Conservation (phyloP, 2,888 invertebrate species). For the Lordiphosa fenestrarum region DNA sequence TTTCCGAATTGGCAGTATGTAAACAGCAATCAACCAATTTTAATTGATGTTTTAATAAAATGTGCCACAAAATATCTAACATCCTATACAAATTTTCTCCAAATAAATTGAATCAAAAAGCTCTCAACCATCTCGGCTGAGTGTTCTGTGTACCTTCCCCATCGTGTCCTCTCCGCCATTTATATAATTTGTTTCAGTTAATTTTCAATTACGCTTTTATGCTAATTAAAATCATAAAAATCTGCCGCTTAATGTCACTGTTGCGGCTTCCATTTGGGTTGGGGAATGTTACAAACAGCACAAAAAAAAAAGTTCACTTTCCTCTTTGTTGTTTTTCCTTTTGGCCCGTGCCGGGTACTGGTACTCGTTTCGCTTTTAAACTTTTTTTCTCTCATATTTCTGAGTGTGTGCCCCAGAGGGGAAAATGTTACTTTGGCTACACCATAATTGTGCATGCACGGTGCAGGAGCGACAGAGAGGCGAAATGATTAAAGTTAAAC, state of each 20-base stretch:
- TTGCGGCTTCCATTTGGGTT: slow-evolving; percentile 23
- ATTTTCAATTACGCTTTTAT: slow-evolving; percentile 71
- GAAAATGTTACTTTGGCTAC: slow-evolving; percentile 31
- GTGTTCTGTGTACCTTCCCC: background rate
- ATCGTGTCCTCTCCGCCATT: slow-evolving; percentile 6
- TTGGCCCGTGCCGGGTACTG: slow-evolving; percentile 14
- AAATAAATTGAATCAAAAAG: slow-evolving; percentile 13
- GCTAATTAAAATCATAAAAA: slow-evolving; percentile 66
- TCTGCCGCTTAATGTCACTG: slow-evolving; percentile 38
- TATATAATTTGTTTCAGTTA: slow-evolving; percentile 48
- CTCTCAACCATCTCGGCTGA: no score
- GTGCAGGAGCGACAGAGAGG: background rate
- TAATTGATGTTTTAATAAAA: no score
- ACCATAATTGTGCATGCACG: slow-evolving; percentile 25
- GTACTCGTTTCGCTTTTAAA: slow-evolving; percentile 35
- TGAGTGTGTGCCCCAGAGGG: slow-evolving; percentile 26
- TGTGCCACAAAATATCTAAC: background rate
- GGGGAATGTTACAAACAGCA: background rate
- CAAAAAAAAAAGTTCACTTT: slow-evolving; percentile 24
- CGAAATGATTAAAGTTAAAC: background rate
- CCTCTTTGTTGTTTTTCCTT: slow-evolving; percentile 24
- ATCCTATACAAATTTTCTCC: slow-evolving; percentile 22
- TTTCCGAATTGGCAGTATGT: no score
- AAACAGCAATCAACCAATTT: no score
- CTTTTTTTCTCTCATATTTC: slow-evolving; percentile 31